Percentiles rank a stretch among this genome's conserved stretches.
phyloP scores from a whole-genome alignment of 2,888 invertebrate species.

The Patella pellucida region DNA sequence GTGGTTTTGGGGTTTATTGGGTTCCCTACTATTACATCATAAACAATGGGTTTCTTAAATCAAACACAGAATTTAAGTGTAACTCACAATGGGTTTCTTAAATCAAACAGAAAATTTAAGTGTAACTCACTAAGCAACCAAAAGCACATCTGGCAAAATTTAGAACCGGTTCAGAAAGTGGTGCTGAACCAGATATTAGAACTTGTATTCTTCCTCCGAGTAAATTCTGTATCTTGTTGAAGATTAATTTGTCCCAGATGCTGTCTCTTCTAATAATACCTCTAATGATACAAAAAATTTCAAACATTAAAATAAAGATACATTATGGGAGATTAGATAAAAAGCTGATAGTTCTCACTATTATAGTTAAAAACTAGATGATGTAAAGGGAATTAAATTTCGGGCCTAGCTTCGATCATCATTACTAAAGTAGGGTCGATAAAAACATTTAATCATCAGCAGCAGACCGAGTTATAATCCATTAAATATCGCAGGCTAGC shows the following conservation, averaged over 20 bases:
- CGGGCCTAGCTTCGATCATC: too few relatives aligned
- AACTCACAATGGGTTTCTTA: conserved; percentile 25
- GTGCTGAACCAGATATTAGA: conserved; percentile 95
- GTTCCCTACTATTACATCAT: too few relatives aligned
- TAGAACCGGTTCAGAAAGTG: conserved; percentile 91
- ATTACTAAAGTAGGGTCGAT: too few relatives aligned
- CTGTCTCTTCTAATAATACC: conserved; percentile 89
- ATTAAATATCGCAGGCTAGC: too few relatives aligned
- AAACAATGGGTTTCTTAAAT: neutral
- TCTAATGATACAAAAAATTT: conserved; percentile 72
- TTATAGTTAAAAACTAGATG: too few relatives aligned
- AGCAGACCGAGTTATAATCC: too few relatives aligned
- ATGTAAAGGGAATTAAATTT: too few relatives aligned
- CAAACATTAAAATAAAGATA: neutral
- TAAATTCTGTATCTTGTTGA: conserved; percentile 91
- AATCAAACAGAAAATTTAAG: neutral
- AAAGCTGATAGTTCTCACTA: too few relatives aligned
- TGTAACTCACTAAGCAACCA: conserved; percentile 63
- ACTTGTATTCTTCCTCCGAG: conserved; percentile 92
- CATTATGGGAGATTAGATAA: too few relatives aligned
- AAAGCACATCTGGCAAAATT: conserved; percentile 94
- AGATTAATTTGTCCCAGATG: conserved; percentile 93
- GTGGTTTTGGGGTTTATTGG: too few relatives aligned
- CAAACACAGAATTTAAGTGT: neutral
- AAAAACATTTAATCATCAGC: too few relatives aligned